Base-by-base conservation (phyloP, 2,888 invertebrate genomes). In the Cephus runcator region DNA sequence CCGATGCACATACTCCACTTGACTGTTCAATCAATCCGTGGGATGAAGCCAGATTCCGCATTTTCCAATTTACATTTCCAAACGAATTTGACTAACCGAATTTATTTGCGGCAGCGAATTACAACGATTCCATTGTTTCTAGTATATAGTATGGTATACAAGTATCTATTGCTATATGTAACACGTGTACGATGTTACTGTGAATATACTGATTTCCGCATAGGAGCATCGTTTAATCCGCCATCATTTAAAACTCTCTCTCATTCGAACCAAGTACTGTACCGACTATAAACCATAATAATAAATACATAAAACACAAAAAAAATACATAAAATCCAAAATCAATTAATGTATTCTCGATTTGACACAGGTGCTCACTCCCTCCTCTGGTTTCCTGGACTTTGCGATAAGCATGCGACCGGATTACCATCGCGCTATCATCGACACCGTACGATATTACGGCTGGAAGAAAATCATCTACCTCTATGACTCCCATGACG, bases 401-500 rank as follows among this genome's bases (percentile, higher is more conserved):
- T 97, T 96, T 90, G 98, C 97, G 76, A 96, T 98, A 88, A 97
- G 97, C 92, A 96, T 99, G 96, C 94, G 98, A 82, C 99, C 99
- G 69, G 97, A 98, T 92, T 98, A 98, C 92, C 97, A 98, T 92
- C 96, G 96, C 88, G 98, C 99, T 79, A 96, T 99, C 90, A 96
- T 98, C 85, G 98, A 98, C 92, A 96, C 98, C 79, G 97, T 99
- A 88, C 94, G 96, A 83, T 96, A 97, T 92, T 99, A 99, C 92
- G 96, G 95, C 73, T 98, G 98, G 98, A 94, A 95, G 86, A 95
- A 95, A 90, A 95, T 98, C 85, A 96, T 98, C 88, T 98, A 97
- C 92, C 93, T 98, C 86, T 98, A 97, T 92, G 97, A 98, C 92
- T 96, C 97, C 0, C 96, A 97, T 88, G 97, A 97, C 89, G 97